Base-by-base conservation (phyloP, 2,888 invertebrate species). In the Lepidonotus clava region DNA sequence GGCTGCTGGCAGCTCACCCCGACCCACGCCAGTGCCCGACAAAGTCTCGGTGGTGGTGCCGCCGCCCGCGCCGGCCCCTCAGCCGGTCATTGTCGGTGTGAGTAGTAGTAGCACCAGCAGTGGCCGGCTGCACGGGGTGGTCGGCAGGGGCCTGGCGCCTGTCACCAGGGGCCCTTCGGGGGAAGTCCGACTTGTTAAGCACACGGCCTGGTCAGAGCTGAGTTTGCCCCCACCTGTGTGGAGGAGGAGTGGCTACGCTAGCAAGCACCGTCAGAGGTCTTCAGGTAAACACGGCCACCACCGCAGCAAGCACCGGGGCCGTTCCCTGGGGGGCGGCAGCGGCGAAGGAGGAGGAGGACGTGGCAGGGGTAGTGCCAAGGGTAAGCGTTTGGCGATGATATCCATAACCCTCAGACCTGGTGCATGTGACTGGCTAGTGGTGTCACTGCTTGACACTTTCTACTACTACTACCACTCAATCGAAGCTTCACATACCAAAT, bases 321-420 rank as follows among this genome's bases (percentile, higher is more conserved):
- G 56, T 51, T 83, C 83, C 53, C 87, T 88, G 77, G 89, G 90
- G 53, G 89, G 89, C 80, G 91, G 90, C 51, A 67, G 88, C 80
- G 85, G 85, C 21, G 41, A 40, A 38, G 91, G 90, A 34, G 66
- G 88, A 84, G 86, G 84, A 24, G 11, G 84, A 40, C 38, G 71
- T 85, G 85, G 71, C 71, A 67, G 71, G 85, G 85, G 71, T 71
- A 32, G 85, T 67, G 85, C 32, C 85, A 71, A 85, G 85, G 85
- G 85, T 85, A 85, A 85, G 85, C 46, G 80, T 80, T 80, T 80
- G 80, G 80, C 46, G 80, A 80, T 80, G 46, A 80, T 71, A 11
- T 56, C 21, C 34, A 41, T 41, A 46, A 80, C 41, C 80, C 80
- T 80, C 80, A 80, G 80, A 80, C 67, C 85, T 85, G 67, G 71